Percentiles rank a stretch among this genome's conserved stretches.
Conservation (phyloP, 2,888 invertebrate genomes). For the Drosophila diplacantha region DNA sequence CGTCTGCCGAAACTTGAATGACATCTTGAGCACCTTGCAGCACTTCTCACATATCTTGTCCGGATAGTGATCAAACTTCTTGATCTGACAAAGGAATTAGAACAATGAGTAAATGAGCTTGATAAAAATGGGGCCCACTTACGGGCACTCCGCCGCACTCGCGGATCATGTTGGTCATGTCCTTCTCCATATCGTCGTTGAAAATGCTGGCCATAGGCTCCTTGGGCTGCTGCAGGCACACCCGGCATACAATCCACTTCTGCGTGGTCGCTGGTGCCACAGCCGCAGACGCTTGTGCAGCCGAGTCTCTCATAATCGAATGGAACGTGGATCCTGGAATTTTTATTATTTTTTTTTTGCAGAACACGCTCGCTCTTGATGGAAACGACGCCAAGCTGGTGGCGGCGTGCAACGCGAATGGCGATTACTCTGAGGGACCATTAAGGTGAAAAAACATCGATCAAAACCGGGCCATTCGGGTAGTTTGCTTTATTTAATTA, state of each 20-base stretch:
- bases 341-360: slow-evolving; percentile 10
- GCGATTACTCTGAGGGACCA: not conserved
- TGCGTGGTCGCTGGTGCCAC: slow-evolving; percentile 47
- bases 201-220: slow-evolving; percentile 72
- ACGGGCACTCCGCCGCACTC: slow-evolving; percentile 75
- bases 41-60: slow-evolving; percentile 74
- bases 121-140: slow-evolving; percentile 29
- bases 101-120: not conserved
- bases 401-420: slow-evolving; percentile 50
- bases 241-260: slow-evolving; percentile 74
- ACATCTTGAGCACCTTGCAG: slow-evolving; percentile 63
- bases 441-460: not conserved
- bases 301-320: slow-evolving; percentile 34
- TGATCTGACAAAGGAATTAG: slow-evolving; percentile 55
- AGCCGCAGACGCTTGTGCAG: slow-evolving; percentile 47
- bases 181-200: slow-evolving; percentile 67
- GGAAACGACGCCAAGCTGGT: slow-evolving; percentile 56
- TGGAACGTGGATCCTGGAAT: slow-evolving; percentile 4
- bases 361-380: slow-evolving; percentile 24
- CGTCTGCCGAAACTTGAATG: slow-evolving; percentile 67
- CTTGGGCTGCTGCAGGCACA: slow-evolving; percentile 72
- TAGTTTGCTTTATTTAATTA: too few species aligned
- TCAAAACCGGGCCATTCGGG: too few species aligned
- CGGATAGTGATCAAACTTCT: slow-evolving; percentile 73
- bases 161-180: slow-evolving; percentile 73